Evolutionary conservation across 2,113 vertebrate genomes (phyloP), one percentile per base, ranked within the genome.

Genomic region (Nothocercus nigrocapillus): DNA sequence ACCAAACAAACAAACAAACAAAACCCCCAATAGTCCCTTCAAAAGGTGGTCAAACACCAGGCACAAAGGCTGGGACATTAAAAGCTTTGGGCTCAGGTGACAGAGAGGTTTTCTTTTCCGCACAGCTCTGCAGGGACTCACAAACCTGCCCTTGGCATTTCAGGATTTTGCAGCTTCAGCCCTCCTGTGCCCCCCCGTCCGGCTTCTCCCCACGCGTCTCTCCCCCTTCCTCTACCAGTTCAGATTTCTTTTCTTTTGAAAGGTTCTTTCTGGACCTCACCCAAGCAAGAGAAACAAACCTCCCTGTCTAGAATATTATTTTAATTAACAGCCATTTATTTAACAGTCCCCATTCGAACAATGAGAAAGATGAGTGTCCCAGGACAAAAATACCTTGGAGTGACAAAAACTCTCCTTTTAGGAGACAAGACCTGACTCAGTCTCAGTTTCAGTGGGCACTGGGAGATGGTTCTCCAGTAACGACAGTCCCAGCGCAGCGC

Each of bases 321-420:
- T 78, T 56, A 89, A 90, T 89, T 94, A 84, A 70, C 74, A 58
- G 81, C 44, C 59, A 92, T 93, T 94, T 79, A 79, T 70, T 73
- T 64, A 87, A 68, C n/a, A 79, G 81, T 56, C 90, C 70, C 82
- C 17, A 9, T 68, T 44, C 72, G 81, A 97, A 68, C 77, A 90
- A 62, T 49, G 36, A 91, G 63, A 73, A 89, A 76, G 49, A 56
- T 49, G 70, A 72, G 53, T 1, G 0, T 61, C 66, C 68, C 0
- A 8, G 51, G 19, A 3, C 64, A 74, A 86, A 84, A 90, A 94
- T n/a, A 51, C 42, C 42, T 86, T 70, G 42, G 28, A 61, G 74
- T 84, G 83, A 89, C 83, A 81, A 92, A 94, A 3, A 13, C 28
- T 34, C 85, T 91, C 83, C 90, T 88, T 59, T 58, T 54, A 18